Conservation (phyloP, 2,797 vertebrate genomes). For the Furcifer pardalis region DNA sequence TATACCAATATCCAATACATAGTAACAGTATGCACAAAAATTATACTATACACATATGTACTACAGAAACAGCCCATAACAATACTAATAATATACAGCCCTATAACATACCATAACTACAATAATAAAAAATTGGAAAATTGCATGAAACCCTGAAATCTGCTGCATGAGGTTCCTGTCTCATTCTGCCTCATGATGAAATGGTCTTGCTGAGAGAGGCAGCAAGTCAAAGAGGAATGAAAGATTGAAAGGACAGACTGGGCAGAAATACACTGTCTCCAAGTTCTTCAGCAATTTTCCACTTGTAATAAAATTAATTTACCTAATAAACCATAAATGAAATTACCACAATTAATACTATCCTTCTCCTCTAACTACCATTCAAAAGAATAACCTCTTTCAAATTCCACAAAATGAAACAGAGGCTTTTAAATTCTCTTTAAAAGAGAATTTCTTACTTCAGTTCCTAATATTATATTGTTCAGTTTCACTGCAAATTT, state of each 20-base stretch:
- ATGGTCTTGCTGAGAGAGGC: neutral
- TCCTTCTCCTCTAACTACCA: neutral
- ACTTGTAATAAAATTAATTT: neutral
- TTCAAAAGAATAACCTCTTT: neutral
- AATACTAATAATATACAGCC: too few relatives aligned
- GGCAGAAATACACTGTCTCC: neutral
- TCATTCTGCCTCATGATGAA: too few relatives aligned
- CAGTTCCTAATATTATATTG: neutral
- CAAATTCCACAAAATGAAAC: neutral
- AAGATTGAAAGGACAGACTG: too few relatives aligned
- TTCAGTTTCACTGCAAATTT: slow-evolving; percentile 22
- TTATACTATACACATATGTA: too few relatives aligned
- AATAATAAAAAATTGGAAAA: too few relatives aligned
- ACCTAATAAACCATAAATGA: neutral
- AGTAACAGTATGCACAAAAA: too few relatives aligned
- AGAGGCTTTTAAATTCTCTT: too few relatives aligned
- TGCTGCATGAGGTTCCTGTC: too few relatives aligned
- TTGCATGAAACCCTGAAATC: too few relatives aligned
- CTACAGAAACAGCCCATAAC: too few relatives aligned
- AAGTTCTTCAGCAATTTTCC: neutral
- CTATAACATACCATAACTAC: too few relatives aligned
- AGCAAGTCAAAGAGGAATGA: neutral
- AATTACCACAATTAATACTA: neutral
- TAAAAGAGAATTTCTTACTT: neutral
- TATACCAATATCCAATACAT: too few relatives aligned